Evolutionary conservation across 2,797 vertebrate species (phyloP), one percentile per base, ranked within the genome.

Genomic region (Ctenochaetus hawaiiensis): DNA sequence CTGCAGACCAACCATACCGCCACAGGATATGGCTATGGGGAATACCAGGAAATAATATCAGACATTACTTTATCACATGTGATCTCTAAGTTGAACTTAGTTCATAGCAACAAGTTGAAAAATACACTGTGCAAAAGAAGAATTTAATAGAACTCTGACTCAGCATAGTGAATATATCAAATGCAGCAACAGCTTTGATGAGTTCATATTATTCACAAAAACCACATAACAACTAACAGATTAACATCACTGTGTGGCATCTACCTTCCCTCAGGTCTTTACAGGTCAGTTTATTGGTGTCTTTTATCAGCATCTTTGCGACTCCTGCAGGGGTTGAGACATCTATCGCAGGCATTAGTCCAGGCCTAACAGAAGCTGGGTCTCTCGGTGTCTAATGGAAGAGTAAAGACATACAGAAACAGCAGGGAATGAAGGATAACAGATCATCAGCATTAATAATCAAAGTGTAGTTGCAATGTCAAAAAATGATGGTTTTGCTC

Each of bases 281-380:
- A 70, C 90, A 87, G 89, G 87, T 95, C 73, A 96, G 20, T 92
- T 96, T 97, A 61, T 93, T 95, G 17, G 91, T 89, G 73, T 95
- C 92, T 89, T 96, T 96, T 72, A 96, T 97, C 82, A 98, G 91
- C 92, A 98, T 95, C 70, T 95, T 96, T 61, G 96, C 95, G 74
- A 98, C 96, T n/a, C 96, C 96, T 74, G 95, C 93, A 0, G 95
- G 96, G 77, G 94, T 97, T 44, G 88, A 95, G 77, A 96, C 85
- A 80, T 97, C 93, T 39, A 86, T 23, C 2, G 84, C 89, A 73
- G 94, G 91, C 86, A 92, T 92, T 62, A 89, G 83, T 43, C 92
- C 86, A 61, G 93, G 80, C 66, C 62, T 48, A 75, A 92, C 69
- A 30, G 12, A 93, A 43, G 90, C 90, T 81, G 86, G 87, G 78